Evolutionary conservation across 23 tunicate genomes (phyloP).

Genomic region (Ascidia mentula): DNA sequence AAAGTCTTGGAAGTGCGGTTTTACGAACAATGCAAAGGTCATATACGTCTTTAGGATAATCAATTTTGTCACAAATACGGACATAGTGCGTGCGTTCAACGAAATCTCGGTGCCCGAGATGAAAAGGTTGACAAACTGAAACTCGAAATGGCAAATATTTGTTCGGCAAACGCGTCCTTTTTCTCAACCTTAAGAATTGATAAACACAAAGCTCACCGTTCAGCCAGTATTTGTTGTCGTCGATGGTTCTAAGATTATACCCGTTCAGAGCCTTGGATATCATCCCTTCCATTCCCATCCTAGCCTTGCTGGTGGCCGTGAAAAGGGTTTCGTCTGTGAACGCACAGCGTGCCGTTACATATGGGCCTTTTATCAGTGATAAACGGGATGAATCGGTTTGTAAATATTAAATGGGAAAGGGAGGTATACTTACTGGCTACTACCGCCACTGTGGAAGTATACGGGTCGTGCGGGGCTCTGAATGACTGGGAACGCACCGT

Average conservation of each 20-base stretch:
- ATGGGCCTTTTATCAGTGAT: background rate
- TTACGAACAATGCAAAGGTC: too few relatives aligned
- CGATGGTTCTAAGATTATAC: constrained; percentile 27
- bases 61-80: too few relatives aligned
- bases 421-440: constrained; percentile 27
- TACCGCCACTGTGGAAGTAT: constrained; percentile 19
- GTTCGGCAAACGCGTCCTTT: too few relatives aligned
- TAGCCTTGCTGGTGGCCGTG: constrained; percentile 46
- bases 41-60: too few relatives aligned
- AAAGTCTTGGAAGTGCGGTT: too few relatives aligned
- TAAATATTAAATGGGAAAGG: too few relatives aligned
- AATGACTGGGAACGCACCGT: background rate
- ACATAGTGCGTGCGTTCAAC: too few relatives aligned
- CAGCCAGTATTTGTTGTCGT: constrained; percentile 50
- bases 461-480: constrained; percentile 24
- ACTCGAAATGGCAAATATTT: too few relatives aligned
- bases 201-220: constrained; percentile 37
- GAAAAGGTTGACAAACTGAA: too few relatives aligned
- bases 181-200: too few relatives aligned
- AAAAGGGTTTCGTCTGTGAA: constrained; percentile 57
- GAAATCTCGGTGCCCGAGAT: too few relatives aligned
- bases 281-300: constrained; percentile 37
- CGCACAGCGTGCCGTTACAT: background rate
- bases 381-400: too few relatives aligned
- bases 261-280: constrained; percentile 49